phyloP scores from a whole-genome alignment of 2,113 vertebrate species.

The Cervus canadensis region DNA sequence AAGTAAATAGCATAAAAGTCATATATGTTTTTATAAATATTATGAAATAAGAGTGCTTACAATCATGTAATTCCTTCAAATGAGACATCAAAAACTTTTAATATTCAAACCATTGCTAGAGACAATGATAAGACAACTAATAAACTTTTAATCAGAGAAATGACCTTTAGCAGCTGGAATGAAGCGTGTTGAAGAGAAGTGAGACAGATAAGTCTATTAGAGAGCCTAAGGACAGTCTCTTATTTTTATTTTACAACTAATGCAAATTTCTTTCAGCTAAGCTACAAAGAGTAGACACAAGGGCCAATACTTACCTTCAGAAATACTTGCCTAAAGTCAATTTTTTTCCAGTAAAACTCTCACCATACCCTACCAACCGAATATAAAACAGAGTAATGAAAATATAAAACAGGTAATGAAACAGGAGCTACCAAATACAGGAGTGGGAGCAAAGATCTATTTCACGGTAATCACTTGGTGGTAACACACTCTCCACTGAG shows the following conservation, averaged over 20 bases:
- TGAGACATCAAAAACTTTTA: background rate
- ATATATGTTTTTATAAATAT: background rate
- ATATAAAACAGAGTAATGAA: background rate
- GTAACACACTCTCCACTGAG: background rate
- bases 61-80: background rate
- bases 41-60: background rate
- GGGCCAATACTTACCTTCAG: background rate
- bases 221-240: background rate
- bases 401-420: background rate
- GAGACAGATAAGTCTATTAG: background rate
- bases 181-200: background rate
- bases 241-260: background rate
- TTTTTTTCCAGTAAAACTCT: background rate
- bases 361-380: background rate
- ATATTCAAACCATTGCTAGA: background rate
- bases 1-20: background rate
- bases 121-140: background rate
- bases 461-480: background rate
- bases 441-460: background rate
- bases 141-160: background rate
- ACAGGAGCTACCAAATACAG: background rate
- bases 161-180: background rate
- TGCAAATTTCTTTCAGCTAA: background rate
- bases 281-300: background rate
- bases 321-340: background rate